phyloP scores from a whole-genome alignment of 2,113 vertebrate genomes.

The Istiophorus platypterus region DNA sequence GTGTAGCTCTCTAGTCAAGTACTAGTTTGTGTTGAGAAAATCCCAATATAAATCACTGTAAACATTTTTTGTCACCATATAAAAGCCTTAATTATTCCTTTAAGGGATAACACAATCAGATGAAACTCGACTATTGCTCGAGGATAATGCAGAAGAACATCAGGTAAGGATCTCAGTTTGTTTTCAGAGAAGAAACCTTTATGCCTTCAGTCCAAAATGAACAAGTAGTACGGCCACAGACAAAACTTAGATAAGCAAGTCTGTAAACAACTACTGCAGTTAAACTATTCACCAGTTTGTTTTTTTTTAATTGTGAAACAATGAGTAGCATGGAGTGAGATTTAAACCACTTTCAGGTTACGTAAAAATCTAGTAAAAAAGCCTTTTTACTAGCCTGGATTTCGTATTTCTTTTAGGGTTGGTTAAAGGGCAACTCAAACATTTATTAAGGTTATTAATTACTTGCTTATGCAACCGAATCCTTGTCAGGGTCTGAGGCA shows the following conservation, averaged over 20 bases:
- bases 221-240: not conserved
- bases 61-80: not conserved
- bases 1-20: constrained; percentile 46
- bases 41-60: constrained; percentile 27
- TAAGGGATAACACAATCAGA: constrained; percentile 6
- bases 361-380: too few species aligned
- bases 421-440: too few species aligned
- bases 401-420: not conserved
- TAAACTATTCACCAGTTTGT: not conserved
- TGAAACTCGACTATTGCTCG: not conserved
- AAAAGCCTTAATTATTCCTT: constrained; percentile 18
- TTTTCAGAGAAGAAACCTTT: not conserved
- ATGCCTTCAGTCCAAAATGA: not conserved
- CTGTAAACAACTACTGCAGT: not conserved
- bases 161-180: not conserved
- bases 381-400: not conserved
- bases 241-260: too few species aligned
- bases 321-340: not conserved
- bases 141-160: constrained; percentile 4
- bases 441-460: too few species aligned
- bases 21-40: constrained; percentile 32
- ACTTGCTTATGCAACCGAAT: too few species aligned
- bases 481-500: too few species aligned
- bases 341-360: too few species aligned
- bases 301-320: not conserved